These are phyloP conservation scores for Mantis religiosa DNA, from an alignment of 2,888 invertebrate genomes.

Conservation along the genomic window DNA sequence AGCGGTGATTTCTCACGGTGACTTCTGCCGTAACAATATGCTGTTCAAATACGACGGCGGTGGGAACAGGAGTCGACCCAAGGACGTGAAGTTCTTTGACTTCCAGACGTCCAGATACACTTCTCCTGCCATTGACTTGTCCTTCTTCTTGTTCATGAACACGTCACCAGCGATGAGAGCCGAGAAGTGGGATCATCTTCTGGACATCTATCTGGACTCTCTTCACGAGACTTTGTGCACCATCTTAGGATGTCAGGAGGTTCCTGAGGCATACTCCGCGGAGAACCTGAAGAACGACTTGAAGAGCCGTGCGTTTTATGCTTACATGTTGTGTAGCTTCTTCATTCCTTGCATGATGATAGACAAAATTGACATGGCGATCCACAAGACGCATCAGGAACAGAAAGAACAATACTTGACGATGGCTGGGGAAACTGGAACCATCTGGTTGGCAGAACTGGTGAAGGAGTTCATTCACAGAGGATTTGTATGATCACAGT, in stretches of 20 bases:
- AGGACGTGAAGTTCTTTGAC: constrained; percentile 31
- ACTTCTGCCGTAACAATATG: constrained; percentile 44
- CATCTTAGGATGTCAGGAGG: neutral
- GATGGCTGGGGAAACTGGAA: neutral
- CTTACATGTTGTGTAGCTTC: neutral
- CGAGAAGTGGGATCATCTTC: constrained; percentile 36
- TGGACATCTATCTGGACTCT: constrained; percentile 35
- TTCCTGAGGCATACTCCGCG: neutral
- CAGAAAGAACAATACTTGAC: neutral
- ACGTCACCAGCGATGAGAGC: constrained; percentile 38
- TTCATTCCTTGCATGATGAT: neutral
- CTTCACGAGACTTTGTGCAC: constrained; percentile 1
- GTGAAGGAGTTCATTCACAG: neutral
- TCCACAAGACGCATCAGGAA: neutral
- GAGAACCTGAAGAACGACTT: constrained; percentile 14
- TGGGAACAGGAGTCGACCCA: constrained; percentile 26
- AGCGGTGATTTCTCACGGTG: constrained; percentile 42
- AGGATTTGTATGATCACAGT: neutral
- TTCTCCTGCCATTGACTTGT: constrained; percentile 42
- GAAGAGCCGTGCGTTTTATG: neutral
- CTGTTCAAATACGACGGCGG: constrained; percentile 40
- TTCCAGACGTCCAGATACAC: constrained; percentile 34
- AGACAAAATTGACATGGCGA: neutral
- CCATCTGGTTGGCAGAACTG: neutral
- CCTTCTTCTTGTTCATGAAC: constrained; percentile 41